Base-by-base conservation (phyloP, 2,113 vertebrate species). In the Zapornia atra region DNA sequence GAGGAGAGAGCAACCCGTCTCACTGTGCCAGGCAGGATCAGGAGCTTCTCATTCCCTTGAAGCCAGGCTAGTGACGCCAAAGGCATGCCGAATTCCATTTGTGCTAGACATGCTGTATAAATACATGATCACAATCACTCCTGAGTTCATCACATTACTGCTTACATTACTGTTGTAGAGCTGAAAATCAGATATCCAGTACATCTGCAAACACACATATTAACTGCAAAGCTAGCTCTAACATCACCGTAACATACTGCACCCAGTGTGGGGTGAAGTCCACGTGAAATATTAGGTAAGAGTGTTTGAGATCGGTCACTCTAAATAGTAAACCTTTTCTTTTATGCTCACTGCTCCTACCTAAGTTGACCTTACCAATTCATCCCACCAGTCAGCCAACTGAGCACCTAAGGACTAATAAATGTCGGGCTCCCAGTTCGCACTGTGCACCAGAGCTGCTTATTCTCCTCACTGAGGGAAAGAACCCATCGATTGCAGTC, bases 351-450 rank as follows among this genome's bases (percentile, higher is more conserved):
- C 38, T 61, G 44, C 31, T 65, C 15, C 63, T 42, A 12, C 80
- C 38, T 40, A 16, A 46, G 12, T 0, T 7, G 19, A 9, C 9
- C 11, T 11, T 18, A 14, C 15, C 50, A 56, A 6, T 16, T 38
- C 57, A 18, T 2, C 50, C 83, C 36, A 48, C 18, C 36, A 69
- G 4, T 4, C 64, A 63, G 54, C 9, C 19, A 68, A 12, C 15
- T 1, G 0, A 31, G 28, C 5, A 9, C 11, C 18, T 6, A 4
- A 50, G 53, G 48, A 12, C 12, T 11, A 29, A 44, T 38, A 31
- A 33, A 12, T 3, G 26, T 3, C 1, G 0, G 22, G 36, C 7
- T 65, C 11, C 29, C 8, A 3, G 20, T 4, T 15, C 0, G 0
- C 11, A 5, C 1, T 4, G 50, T 19, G 38, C n/a, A 25, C 78